Evolutionary conservation across 2,888 invertebrate genomes (phyloP).

Genomic region (Drosophila kokeensis): DNA sequence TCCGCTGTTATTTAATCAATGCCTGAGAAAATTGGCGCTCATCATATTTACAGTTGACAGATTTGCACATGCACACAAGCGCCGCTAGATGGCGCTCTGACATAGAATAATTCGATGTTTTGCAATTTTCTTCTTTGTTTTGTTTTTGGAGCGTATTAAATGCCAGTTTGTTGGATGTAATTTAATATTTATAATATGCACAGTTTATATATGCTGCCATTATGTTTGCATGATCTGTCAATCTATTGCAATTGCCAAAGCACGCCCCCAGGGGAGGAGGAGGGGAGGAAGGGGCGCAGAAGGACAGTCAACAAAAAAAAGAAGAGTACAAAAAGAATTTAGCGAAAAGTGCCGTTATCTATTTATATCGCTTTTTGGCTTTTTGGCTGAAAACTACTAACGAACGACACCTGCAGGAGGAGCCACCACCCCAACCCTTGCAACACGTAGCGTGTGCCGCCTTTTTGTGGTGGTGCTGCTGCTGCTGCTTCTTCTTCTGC

Average conservation of each 20-base stretch:
- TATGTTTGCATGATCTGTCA: constrained; percentile 79
- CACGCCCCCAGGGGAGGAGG: constrained; percentile 19
- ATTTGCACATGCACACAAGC: constrained; percentile 15
- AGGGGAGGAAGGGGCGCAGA: constrained; percentile 3
- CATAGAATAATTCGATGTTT: constrained; percentile 2
- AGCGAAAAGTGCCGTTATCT: constrained; percentile 75
- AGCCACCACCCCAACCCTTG: not conserved
- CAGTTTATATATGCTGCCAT: constrained; percentile 69
- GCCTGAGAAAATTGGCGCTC: not conserved
- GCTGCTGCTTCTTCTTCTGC: constrained; percentile 7
- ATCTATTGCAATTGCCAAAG: constrained; percentile 68
- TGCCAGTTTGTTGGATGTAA: constrained; percentile 70
- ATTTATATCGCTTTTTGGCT: constrained; percentile 80
- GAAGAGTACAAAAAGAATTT: constrained; percentile 33
- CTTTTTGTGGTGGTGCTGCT: constrained; percentile 24
- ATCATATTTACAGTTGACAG: constrained; percentile 33
- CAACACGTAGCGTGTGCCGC: constrained; percentile 54
- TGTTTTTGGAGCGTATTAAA: constrained; percentile 29
- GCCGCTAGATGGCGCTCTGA: constrained; percentile 28
- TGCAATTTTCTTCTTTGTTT: not conserved
- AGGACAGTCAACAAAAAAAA: constrained; percentile 12
- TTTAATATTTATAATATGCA: constrained; percentile 78
- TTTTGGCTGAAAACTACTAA: constrained; percentile 75
- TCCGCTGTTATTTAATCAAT: constrained; percentile 33
- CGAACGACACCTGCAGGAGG: constrained; percentile 73